phyloP scores from a whole-genome alignment of 2,797 vertebrate species.

The Rousettus madagascariensis region DNA sequence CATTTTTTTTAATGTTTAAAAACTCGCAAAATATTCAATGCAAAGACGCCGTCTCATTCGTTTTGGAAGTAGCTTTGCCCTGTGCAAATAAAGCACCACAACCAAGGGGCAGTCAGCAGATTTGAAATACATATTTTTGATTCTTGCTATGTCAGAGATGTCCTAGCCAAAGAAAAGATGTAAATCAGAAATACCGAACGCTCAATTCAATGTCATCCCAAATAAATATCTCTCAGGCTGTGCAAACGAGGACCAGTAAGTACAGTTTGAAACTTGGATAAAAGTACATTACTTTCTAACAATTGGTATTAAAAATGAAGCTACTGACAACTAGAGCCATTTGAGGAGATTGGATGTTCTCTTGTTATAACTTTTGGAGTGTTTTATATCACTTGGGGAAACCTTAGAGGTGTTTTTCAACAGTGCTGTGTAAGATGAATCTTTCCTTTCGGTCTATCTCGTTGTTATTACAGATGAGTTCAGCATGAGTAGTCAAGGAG shows the following conservation, averaged over 20 bases:
- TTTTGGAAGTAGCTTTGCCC: slow-evolving; percentile 38
- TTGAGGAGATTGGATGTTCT: slow-evolving; percentile 76
- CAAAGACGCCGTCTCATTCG: slow-evolving; percentile 63
- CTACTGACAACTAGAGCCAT: slow-evolving; percentile 70
- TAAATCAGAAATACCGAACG: slow-evolving; percentile 69
- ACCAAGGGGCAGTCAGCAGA: slow-evolving; percentile 37
- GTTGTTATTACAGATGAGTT: slow-evolving; percentile 77
- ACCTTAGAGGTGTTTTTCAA: slow-evolving; percentile 49
- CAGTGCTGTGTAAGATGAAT: slow-evolving; percentile 71
- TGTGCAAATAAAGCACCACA: slow-evolving; percentile 63
- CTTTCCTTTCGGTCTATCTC: slow-evolving; percentile 67
- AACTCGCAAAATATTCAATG: slow-evolving; percentile 39
- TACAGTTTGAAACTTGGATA: slow-evolving; percentile 49
- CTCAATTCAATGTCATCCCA: slow-evolving; percentile 78
- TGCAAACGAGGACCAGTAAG: slow-evolving; percentile 37
- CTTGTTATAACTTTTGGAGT: slow-evolving; percentile 67
- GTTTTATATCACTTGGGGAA: slow-evolving; percentile 70
- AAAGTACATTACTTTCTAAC: slow-evolving; percentile 75
- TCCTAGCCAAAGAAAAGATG: slow-evolving; percentile 55
- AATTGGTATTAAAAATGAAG: slow-evolving; percentile 77
- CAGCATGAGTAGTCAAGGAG: slow-evolving; percentile 65
- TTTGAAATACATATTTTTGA: not conserved
- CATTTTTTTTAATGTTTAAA: slow-evolving; percentile 34
- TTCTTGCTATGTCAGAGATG: not conserved
- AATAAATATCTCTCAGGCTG: slow-evolving; percentile 74